These are phyloP conservation scores for Lepisosteus oculatus DNA, from an alignment of 2,113 vertebrate genomes.

Conservation along the genomic window DNA sequence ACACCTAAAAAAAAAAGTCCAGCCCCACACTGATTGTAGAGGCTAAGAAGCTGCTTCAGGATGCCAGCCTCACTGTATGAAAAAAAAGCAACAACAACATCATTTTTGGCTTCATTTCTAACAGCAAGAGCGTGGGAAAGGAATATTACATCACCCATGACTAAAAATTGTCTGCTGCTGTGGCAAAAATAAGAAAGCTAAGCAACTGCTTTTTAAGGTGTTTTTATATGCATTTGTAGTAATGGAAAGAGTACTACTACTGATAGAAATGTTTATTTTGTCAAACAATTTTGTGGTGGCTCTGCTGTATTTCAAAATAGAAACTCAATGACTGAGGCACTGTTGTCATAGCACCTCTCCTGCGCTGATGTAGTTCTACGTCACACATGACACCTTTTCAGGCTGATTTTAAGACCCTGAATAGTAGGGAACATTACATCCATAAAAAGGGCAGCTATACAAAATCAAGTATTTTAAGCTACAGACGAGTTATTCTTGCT, in stretches of 20 bases:
- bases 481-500: background rate
- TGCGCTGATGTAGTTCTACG: constrained; percentile 36
- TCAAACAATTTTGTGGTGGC: too few relatives aligned
- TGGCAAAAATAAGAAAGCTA: too few relatives aligned
- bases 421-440: background rate
- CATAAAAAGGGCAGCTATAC: too few relatives aligned
- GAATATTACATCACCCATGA: constrained; percentile 3
- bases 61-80: background rate
- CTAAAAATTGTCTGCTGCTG: background rate
- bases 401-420: constrained; percentile 38
- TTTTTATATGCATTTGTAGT: too few relatives aligned
- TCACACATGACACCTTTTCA: constrained; percentile 43
- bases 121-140: constrained; percentile 4
- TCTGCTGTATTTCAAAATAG: constrained; percentile 34
- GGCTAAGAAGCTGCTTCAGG: background rate
- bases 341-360: constrained; percentile 59
- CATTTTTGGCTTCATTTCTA: constrained; percentile 8
- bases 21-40: background rate
- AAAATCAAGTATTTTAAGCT: background rate
- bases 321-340: constrained; percentile 36
- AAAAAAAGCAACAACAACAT: background rate
- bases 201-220: too few relatives aligned
- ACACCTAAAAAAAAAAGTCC: constrained; percentile 11
- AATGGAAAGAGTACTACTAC: too few relatives aligned
- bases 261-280: too few relatives aligned